These are phyloP conservation scores for Aricia artaxerxes DNA, from an alignment of 2,888 invertebrate genomes.

Conservation along the genomic window DNA sequence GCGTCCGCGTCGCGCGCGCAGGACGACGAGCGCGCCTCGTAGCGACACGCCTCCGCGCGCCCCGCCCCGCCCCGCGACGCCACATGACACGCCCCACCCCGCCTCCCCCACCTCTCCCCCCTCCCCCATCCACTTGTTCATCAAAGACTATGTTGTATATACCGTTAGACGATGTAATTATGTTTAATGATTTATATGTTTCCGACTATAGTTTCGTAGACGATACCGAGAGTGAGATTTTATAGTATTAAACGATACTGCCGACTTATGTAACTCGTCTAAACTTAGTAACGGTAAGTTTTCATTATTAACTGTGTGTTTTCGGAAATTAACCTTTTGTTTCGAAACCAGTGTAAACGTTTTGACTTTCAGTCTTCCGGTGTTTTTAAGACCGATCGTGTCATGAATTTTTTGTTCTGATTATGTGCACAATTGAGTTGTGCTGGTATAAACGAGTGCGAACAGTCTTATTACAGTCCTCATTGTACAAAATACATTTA, in stretches of 20 bases:
- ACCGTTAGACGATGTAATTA: constrained; percentile 30
- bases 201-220: constrained; percentile 27
- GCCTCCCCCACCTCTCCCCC: background rate
- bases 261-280: background rate
- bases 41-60: constrained; percentile 35
- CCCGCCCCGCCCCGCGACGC: background rate
- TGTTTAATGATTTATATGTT: constrained; percentile 28
- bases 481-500: constrained; percentile 29
- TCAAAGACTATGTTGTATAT: constrained; percentile 24
- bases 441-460: constrained; percentile 20
- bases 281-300: background rate
- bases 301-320: background rate
- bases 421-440: constrained; percentile 5
- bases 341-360: background rate
- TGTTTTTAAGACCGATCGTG: background rate
- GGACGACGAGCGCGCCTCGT: constrained; percentile 36
- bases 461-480: constrained; percentile 23
- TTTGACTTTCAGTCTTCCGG: background rate
- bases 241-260: constrained; percentile 13
- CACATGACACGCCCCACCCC: constrained; percentile 12
- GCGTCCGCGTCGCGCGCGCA: constrained; percentile 42
- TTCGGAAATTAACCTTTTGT: background rate
- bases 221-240: constrained; percentile 27
- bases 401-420: background rate
- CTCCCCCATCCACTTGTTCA: constrained; percentile 1